Conservation (phyloP, 2,113 vertebrate species). For the Apeltes quadracus region DNA sequence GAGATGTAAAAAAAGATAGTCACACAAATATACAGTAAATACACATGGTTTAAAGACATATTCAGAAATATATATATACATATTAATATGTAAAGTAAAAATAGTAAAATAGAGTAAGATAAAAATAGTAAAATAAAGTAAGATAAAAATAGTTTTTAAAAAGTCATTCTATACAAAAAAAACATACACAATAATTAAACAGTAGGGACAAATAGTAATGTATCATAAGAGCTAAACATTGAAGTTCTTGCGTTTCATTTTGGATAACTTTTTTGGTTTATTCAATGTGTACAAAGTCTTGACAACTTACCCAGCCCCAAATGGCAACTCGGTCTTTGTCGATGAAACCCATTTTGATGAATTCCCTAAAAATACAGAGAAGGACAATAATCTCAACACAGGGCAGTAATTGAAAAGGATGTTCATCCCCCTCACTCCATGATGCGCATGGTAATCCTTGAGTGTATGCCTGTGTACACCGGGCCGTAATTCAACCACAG, state of each 20-base stretch:
- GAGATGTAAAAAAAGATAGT: neutral
- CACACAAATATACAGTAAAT: neutral
- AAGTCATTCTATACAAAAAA: neutral
- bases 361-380: slow-evolving; percentile 81
- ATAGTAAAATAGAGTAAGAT: too few species aligned
- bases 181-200: neutral
- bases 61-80: neutral
- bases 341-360: slow-evolving; percentile 89
- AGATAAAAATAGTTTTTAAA: too few species aligned
- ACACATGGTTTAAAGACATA: neutral
- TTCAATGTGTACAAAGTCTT: neutral
- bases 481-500: neutral
- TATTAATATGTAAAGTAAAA: too few species aligned
- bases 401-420: neutral
- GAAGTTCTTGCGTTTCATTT: neutral
- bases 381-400: neutral
- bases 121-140: too few species aligned
- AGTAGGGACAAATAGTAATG: neutral
- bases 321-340: slow-evolving; percentile 89
- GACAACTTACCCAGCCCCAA: slow-evolving; percentile 95
- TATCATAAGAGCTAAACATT: too few species aligned
- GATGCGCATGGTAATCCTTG: slow-evolving; percentile 1
- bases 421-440: neutral
- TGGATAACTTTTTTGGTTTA: neutral
- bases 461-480: neutral